Base-by-base conservation (phyloP, 2,113 vertebrate species). In the Upupa epops region DNA sequence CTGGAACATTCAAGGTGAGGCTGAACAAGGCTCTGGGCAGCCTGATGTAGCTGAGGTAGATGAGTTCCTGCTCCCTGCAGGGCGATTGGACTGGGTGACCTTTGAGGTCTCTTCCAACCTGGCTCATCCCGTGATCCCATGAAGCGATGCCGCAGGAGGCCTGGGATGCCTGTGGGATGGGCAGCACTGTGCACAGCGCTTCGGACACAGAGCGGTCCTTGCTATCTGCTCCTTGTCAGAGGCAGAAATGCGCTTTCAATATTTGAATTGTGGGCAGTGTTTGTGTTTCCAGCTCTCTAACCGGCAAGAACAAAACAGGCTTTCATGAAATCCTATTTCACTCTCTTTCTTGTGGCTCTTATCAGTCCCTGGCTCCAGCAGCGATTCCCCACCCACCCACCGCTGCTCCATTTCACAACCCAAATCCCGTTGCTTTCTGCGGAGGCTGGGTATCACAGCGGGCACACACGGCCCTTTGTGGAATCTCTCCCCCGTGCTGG, bases 391-490 rank as follows among this genome's bases (percentile, higher is more conserved):
- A 3, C 3, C 9, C 29, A 1, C 9, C 8, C 9, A 16, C 13
- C 4, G 0, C 18, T 17, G 8, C 54, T 54, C 28, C 0, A 1
- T 81, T 90, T 88, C n/a, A 58, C 49, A 72, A 34, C 8, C 76
- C 64, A 83, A 93, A 88, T 80, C 79, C 79, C 92, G 86, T 91
- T 3, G 4, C 48, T 95, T 80, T 70, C 74, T 8, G 6, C 51
- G 31, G 77, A 84, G 75, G 36, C 66, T 77, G 78, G 26, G 40
- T 37, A 37, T 63, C 88, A 63, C 64, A 88, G 76, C 63, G 68
- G 59, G 83, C 63, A 96, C 96, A 95, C 56, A 77, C 3, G 37
- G 59, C 31, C 81, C 37, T 96, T 88, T 93, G 91, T 88, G 91
- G 89, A 95, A 88, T 91, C 71, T 88, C 95, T 55, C 48, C 42